Evolutionary conservation across 2,113 vertebrate genomes (phyloP).

Genomic region (Spermophilus dauricus): DNA sequence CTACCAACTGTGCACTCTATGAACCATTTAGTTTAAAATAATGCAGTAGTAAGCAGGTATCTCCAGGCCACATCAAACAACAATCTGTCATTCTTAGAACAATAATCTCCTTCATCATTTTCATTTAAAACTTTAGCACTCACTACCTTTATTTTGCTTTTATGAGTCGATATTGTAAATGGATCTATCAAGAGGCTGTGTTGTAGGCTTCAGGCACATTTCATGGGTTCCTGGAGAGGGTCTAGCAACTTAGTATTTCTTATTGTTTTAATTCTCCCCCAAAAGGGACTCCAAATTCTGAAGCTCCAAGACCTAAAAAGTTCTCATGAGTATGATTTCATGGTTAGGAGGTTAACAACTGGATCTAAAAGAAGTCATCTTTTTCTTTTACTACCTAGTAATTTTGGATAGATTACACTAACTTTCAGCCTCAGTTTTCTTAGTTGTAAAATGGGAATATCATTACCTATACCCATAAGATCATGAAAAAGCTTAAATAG

Average conservation of each 20-base stretch:
- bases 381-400: not conserved
- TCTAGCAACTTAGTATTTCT: not conserved
- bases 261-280: constrained; percentile 8
- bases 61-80: not conserved
- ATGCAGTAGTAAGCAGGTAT: not conserved
- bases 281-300: not conserved
- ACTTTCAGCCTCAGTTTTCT: constrained; percentile 1
- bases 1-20: not conserved
- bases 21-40: not conserved
- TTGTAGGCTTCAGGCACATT: not conserved
- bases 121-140: not conserved
- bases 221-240: not conserved
- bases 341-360: not conserved
- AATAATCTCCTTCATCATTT: not conserved
- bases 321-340: constrained; percentile 2
- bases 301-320: not conserved
- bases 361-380: not conserved
- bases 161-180: not conserved
- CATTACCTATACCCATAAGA: not conserved
- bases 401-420: not conserved
- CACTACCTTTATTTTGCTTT: not conserved
- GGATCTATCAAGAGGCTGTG: not conserved
- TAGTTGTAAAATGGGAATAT: not conserved
- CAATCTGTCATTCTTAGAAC: not conserved
- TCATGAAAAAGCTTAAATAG: not conserved